A percentile compares a stretch with the other conserved stretches of the same genome.
Conservation (phyloP, 2,888 invertebrate genomes). For the Macropis europaea region DNA sequence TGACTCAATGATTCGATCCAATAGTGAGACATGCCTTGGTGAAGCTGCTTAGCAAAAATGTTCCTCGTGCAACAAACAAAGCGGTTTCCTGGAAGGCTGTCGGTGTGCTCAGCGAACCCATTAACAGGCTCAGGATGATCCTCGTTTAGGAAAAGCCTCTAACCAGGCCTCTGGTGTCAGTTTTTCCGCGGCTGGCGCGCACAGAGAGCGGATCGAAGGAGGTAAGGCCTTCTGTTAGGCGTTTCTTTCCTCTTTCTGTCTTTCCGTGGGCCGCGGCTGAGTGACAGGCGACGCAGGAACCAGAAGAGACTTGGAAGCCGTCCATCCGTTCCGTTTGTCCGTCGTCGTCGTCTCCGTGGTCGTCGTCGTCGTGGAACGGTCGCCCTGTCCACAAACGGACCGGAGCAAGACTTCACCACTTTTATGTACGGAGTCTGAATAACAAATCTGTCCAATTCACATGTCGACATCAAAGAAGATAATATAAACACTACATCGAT, state of each 20-base stretch:
- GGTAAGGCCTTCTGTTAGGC: constrained; percentile 31
- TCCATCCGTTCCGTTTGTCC: constrained; percentile 57
- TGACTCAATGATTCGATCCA: too few relatives aligned
- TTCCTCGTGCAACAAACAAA: too few relatives aligned
- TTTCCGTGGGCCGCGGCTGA: constrained; percentile 53
- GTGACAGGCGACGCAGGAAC: constrained; percentile 67
- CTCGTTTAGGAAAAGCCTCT: constrained; percentile 43
- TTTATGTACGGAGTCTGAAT: constrained; percentile 80
- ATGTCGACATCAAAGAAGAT: constrained; percentile 81
- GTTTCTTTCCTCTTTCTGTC: constrained; percentile 36
- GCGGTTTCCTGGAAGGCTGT: background rate
- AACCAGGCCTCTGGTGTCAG: constrained; percentile 28
- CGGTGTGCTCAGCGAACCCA: background rate
- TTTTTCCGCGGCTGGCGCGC: constrained; percentile 40
- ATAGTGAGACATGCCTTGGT: too few relatives aligned
- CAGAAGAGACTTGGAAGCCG: constrained; percentile 55
- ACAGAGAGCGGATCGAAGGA: background rate
- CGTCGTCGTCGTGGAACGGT: constrained; percentile 54
- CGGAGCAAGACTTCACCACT: constrained; percentile 79
- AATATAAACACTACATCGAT: constrained; percentile 80
- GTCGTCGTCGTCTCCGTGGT: constrained; percentile 45
- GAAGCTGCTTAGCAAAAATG: too few relatives aligned
- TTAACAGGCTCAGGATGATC: constrained; percentile 20
- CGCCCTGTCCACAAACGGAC: constrained; percentile 77
- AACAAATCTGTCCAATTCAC: constrained; percentile 81